Evolutionary conservation across 2,113 vertebrate species (phyloP).

Genomic region (Quiscalus mexicanus): DNA sequence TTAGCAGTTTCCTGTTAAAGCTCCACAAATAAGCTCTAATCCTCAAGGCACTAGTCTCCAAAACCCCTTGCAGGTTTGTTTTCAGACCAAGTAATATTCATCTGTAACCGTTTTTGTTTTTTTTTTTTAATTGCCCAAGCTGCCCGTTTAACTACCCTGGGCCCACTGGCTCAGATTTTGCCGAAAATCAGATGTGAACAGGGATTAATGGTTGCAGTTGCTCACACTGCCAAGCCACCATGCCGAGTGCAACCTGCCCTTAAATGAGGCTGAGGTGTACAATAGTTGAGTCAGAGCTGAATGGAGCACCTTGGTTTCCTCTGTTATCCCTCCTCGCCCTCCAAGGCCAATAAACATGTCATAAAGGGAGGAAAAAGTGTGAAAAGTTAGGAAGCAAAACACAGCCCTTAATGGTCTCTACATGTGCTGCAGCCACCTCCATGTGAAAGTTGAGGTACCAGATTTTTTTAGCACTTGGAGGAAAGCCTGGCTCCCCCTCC

Average conservation of each 20-base stretch:
- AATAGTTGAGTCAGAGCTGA: slow-evolving; percentile 9
- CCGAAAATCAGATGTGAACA: slow-evolving; percentile 30
- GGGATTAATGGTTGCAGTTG: slow-evolving; percentile 43
- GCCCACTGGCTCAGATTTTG: slow-evolving; percentile 34
- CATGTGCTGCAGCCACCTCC: neutral
- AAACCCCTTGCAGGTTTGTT: slow-evolving; percentile 66
- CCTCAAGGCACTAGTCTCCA: slow-evolving; percentile 62
- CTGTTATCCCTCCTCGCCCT: neutral
- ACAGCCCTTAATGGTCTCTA: neutral
- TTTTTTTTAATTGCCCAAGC: slow-evolving; percentile 57
- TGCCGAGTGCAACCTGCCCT: neutral
- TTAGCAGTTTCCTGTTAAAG: slow-evolving; percentile 75
- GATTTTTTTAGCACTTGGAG: neutral
- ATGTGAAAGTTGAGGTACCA: slow-evolving; percentile 23
- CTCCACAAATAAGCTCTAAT: slow-evolving; percentile 67
- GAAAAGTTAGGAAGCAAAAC: slow-evolving; percentile 61
- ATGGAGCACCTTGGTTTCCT: slow-evolving; percentile 13
- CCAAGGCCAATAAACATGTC: slow-evolving; percentile 69
- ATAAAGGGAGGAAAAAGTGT: slow-evolving; percentile 33
- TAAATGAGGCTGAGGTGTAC: neutral
- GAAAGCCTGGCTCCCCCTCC: neutral
- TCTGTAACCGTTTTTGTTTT: slow-evolving; percentile 18
- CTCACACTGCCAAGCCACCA: neutral
- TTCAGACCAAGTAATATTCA: slow-evolving; percentile 68
- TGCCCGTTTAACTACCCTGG: slow-evolving; percentile 59